Evolutionary conservation across 2,797 vertebrate genomes (phyloP), one percentile per base, ranked within the genome.

Genomic region (Tapera naevia): DNA sequence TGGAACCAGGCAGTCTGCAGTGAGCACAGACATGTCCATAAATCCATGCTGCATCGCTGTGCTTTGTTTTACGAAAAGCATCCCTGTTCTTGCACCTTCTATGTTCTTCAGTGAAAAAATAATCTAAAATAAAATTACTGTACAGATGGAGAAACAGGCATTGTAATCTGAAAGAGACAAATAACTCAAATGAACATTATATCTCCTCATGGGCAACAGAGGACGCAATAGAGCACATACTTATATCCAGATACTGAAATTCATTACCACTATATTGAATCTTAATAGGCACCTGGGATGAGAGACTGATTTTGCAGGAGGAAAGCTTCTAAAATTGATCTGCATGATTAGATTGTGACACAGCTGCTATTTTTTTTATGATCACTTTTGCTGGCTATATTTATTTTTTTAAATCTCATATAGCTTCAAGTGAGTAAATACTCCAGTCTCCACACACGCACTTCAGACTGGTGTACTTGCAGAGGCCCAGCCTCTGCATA

Each of bases 1-100:
- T 2, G 7, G 71, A 81, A 13, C 8, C 32, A 8, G 23, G 4
- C 18, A 4, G 45, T 5, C 25, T 11, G 46, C 51, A 22, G 19
- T 0, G 6, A 56, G 39, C 33, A 1, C 0, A 5, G 39, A 51
- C 57, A 23, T 46, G 32, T 45, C 43, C 0, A 0, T 7, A 3
- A 6, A 24, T 23, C 72, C 72, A 4, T 1, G 8, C 39, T 48
- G 15, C 50, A 64, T 1, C 14, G 0, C 46, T 25, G 27, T 17
- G n/a, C 1, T 0, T 69, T 22, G 73, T 51, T 25, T 23, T 21
- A 56, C 30, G 56, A 35, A 71, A 79, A 24, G 5, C 28, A 24
- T 3, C n/a, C 45, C 13, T 8, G 1, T 43, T 39, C 60, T 41
- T 80, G 35, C 43, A 1, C 21, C 5, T 89, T 4, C 60, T 57